These are phyloP conservation scores for Anhinga anhinga DNA, from an alignment of 2,113 vertebrate species.

Conservation along the genomic window DNA sequence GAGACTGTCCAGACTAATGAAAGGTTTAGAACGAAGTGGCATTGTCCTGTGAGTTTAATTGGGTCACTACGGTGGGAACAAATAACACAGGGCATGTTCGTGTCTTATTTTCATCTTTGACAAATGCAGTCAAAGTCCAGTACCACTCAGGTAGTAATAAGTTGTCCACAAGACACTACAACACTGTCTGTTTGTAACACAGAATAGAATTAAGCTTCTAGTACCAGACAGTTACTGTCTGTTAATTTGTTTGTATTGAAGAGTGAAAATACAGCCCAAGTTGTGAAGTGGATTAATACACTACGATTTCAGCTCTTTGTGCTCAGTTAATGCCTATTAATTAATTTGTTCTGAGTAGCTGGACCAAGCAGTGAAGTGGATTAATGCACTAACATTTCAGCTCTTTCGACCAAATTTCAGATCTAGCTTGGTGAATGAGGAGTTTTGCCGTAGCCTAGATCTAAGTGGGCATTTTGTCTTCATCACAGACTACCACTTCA, in stretches of 20 bases:
- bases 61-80: neutral
- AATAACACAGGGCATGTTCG: neutral
- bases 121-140: neutral
- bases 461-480: slow-evolving; percentile 65
- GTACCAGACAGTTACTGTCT: neutral
- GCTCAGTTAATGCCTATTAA: slow-evolving; percentile 28
- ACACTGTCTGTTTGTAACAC: neutral
- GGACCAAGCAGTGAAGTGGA: slow-evolving; percentile 17
- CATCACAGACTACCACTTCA: slow-evolving; percentile 42
- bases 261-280: neutral
- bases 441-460: neutral
- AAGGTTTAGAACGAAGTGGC: neutral
- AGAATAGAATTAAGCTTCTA: neutral
- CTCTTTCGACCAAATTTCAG: neutral
- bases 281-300: slow-evolving; percentile 40
- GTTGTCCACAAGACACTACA: neutral
- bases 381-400: slow-evolving; percentile 32
- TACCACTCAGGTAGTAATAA: neutral
- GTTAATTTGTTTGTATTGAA: slow-evolving; percentile 14
- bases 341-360: slow-evolving; percentile 32
- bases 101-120: neutral
- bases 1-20: neutral
- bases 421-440: neutral
- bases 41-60: neutral
- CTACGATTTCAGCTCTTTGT: neutral